These are phyloP conservation scores for Villa cingulata DNA, from an alignment of 2,888 invertebrate genomes.

Conservation along the genomic window DNA sequence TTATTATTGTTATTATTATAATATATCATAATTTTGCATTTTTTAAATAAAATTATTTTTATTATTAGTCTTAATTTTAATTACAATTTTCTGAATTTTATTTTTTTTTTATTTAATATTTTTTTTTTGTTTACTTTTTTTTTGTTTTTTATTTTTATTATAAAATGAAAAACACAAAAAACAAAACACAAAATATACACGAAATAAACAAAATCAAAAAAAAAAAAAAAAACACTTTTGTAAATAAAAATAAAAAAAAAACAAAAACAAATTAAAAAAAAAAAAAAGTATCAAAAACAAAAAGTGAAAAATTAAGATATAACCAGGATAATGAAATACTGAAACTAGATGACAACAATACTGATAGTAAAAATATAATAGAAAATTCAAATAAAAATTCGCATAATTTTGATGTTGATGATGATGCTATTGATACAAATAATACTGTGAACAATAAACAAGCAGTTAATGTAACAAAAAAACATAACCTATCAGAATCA, in stretches of 20 bases:
- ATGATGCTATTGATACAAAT: neutral
- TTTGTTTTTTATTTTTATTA: conserved; percentile 25
- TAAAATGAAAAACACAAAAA: conserved; percentile 30
- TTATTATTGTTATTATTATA: no score
- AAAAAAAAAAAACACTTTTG: conserved; percentile 3
- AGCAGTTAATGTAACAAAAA: conserved; percentile 3
- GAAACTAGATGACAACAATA: no score
- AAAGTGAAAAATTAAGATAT: neutral
- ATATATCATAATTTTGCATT: no score
- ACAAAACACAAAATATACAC: conserved; percentile 12
- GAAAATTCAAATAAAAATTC: no score
- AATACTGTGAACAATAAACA: conserved; percentile 4
- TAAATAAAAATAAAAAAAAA: neutral
- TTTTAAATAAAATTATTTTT: no score
- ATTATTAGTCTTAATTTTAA: no score
- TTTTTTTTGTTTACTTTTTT: conserved; percentile 14
- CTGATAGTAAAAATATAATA: neutral
- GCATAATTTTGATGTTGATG: neutral
- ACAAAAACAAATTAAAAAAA: neutral
- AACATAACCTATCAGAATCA: conserved; percentile 35
- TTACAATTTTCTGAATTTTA: no score
- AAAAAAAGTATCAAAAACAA: neutral
- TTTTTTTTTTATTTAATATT: conserved; percentile 20
- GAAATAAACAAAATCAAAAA: neutral
- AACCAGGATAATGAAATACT: neutral